These are phyloP conservation scores for Anguilla pacifica DNA, from an alignment of 2,797 vertebrate genomes.

Conservation along the genomic window DNA sequence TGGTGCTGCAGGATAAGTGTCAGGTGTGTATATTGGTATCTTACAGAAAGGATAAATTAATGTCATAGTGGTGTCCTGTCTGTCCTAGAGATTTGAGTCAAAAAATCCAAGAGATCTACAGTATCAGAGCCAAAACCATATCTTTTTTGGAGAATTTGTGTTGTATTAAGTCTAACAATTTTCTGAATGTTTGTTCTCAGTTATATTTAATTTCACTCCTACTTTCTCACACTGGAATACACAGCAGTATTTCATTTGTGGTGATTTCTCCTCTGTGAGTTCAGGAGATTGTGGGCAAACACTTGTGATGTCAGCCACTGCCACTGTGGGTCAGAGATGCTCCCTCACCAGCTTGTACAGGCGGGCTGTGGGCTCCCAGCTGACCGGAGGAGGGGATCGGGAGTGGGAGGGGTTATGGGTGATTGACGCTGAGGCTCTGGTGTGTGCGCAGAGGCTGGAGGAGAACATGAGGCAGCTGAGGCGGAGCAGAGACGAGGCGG, in stretches of 20 bases:
- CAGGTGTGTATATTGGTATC: conserved; percentile 49
- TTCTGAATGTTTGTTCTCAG: background rate
- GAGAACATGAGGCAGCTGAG: conserved; percentile 57
- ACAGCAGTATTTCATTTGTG: background rate
- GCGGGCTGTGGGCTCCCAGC: background rate
- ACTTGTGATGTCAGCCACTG: background rate
- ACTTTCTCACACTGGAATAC: background rate
- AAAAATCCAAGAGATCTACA: too few relatives aligned
- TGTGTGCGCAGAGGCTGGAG: conserved; percentile 62
- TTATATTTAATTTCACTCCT: background rate
- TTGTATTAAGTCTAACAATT: background rate
- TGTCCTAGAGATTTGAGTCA: too few relatives aligned
- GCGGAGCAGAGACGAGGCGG: conserved; percentile 58
- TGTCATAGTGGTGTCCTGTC: conserved; percentile 24
- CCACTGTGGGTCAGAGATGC: background rate
- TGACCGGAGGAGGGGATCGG: background rate
- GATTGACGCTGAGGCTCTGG: background rate
- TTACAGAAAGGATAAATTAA: conserved; percentile 31
- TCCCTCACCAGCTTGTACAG: background rate
- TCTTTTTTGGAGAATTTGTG: background rate
- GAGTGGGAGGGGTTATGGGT: background rate
- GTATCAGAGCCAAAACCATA: background rate
- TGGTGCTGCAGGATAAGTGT: conserved; percentile 57
- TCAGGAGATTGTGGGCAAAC: background rate
- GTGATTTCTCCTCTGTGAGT: background rate